Percentiles rank a stretch among this genome's conserved stretches.
Conservation (phyloP, 2,888 invertebrate genomes). For the Toxonevra muliebris region DNA sequence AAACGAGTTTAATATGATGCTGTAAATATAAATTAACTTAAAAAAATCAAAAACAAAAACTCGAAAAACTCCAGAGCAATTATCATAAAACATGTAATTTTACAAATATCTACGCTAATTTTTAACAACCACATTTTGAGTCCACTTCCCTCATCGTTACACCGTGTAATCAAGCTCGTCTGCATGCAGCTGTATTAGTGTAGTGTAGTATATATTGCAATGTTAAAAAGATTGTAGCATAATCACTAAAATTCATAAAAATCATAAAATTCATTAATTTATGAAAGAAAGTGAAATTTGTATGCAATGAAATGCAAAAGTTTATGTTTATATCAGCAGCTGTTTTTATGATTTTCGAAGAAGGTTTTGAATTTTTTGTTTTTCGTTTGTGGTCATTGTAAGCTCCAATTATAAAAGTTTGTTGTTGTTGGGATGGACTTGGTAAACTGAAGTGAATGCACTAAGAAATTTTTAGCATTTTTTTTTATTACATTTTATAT, state of each 20-base stretch:
- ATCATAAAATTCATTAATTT: slow-evolving; percentile 5
- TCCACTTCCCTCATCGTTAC: background rate
- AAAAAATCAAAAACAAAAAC: slow-evolving; percentile 34
- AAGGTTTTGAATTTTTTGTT: background rate
- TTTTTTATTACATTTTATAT: too few relatives aligned
- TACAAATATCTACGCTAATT: slow-evolving; percentile 30
- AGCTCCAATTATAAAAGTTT: too few relatives aligned
- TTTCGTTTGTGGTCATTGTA: background rate
- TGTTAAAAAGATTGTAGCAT: background rate
- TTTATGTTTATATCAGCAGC: background rate
- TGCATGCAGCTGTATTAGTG: background rate
- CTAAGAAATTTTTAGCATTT: too few relatives aligned
- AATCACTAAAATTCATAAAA: too few relatives aligned
- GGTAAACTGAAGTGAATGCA: too few relatives aligned
- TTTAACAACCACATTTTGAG: background rate
- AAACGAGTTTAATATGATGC: slow-evolving; percentile 23
- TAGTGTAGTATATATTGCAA: background rate
- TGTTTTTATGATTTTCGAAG: background rate
- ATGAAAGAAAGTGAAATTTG: slow-evolving; percentile 2
- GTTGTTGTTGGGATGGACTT: too few relatives aligned
- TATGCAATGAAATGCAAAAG: too few relatives aligned
- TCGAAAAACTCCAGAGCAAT: slow-evolving; percentile 38
- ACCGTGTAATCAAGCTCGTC: too few relatives aligned
- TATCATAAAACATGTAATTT: slow-evolving; percentile 50
- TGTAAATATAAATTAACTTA: too few relatives aligned